Evolutionary conservation across 1,140 invertebrate genomes (phyloP).

Genomic region (Mizuhopecten yessoensis): DNA sequence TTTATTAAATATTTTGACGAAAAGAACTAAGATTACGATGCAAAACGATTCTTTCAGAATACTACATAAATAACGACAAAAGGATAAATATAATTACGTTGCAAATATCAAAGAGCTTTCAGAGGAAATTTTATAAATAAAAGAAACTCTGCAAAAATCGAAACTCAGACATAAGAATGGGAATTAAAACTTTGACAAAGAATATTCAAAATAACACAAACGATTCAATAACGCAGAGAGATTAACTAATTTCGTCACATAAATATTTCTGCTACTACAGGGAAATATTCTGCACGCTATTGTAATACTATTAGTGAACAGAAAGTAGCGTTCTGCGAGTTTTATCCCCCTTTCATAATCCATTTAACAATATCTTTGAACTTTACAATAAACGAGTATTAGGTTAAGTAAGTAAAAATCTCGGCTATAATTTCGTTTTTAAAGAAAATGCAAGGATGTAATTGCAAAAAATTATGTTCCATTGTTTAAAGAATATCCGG

Average conservation of each 20-base stretch:
- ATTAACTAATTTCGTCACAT: too few relatives aligned
- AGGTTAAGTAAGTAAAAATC: background rate
- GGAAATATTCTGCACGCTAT: background rate
- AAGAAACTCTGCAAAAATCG: background rate
- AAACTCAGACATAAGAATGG: background rate
- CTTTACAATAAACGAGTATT: constrained; percentile 18
- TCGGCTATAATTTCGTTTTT: background rate
- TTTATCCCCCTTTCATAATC: background rate
- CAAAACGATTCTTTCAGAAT: background rate
- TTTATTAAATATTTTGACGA: too few relatives aligned
- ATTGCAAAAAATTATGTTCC: background rate
- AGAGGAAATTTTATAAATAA: background rate
- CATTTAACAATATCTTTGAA: constrained; percentile 28
- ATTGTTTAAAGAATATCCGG: background rate
- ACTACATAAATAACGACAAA: background rate
- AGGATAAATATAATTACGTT: background rate
- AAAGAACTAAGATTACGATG: background rate
- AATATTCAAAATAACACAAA: background rate
- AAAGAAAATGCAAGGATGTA: background rate
- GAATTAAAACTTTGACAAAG: background rate
- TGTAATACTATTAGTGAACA: background rate
- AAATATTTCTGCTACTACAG: background rate
- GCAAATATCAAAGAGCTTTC: background rate
- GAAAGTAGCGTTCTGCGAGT: background rate
- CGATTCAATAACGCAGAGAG: too few relatives aligned